A percentile compares a stretch with the other conserved stretches of the same genome.
phyloP scores from a whole-genome alignment of 2,888 invertebrate genomes.

The Drosophila koepferae region DNA sequence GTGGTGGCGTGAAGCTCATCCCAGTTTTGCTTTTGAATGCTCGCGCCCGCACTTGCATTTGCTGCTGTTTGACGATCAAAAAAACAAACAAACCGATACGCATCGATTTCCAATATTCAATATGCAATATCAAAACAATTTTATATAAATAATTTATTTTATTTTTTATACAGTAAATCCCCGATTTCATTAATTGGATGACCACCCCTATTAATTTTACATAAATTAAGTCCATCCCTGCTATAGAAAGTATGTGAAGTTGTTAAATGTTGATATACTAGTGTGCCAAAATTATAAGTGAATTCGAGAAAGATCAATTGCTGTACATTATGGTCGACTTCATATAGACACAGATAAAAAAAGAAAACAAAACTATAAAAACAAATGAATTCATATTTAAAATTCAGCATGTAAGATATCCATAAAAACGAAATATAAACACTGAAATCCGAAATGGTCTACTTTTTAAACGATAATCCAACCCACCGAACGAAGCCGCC shows the following conservation, averaged over 20 bases:
- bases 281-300: constrained; percentile 64
- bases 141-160: constrained; percentile 60
- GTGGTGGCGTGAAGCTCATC: constrained; percentile 53
- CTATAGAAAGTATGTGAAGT: constrained; percentile 77
- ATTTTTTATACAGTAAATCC: constrained; percentile 76
- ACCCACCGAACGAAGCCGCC: constrained; percentile 15
- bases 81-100: constrained; percentile 12
- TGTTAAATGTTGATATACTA: constrained; percentile 66
- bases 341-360: constrained; percentile 46
- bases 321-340: constrained; percentile 78
- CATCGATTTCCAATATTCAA: constrained; percentile 25
- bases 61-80: constrained; percentile 52
- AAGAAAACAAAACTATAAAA: constrained; percentile 33
- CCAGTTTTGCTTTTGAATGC: constrained; percentile 36
- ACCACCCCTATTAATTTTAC: constrained; percentile 73
- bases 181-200: constrained; percentile 79
- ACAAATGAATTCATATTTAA: constrained; percentile 63
- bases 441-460: constrained; percentile 58
- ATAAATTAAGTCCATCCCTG: constrained; percentile 79
- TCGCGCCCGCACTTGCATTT: constrained; percentile 63
- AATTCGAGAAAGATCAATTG: constrained; percentile 60
- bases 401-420: constrained; percentile 81
- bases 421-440: constrained; percentile 77
- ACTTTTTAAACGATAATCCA: constrained; percentile 33
- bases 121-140: constrained; percentile 19